Percentiles rank a stretch among this genome's conserved stretches.
These are phyloP conservation scores for Troides aeacus DNA, from an alignment of 2,888 invertebrate species.

Conservation along the genomic window DNA sequence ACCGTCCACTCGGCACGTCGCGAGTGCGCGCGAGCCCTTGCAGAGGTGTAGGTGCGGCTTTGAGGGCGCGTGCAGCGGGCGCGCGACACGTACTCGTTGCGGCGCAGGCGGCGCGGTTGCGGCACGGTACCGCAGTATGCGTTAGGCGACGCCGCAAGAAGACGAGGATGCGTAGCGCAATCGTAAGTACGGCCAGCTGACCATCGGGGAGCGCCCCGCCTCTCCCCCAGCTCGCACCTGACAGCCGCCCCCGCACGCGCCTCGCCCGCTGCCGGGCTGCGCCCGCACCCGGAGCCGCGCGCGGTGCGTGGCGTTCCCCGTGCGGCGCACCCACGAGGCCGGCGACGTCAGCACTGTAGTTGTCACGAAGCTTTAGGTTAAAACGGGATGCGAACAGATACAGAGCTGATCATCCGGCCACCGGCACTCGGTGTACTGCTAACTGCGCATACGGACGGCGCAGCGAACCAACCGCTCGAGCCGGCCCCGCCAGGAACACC, in stretches of 20 bases:
- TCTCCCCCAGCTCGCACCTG: too few species aligned
- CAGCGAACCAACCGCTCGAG: not conserved
- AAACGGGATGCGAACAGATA: not conserved
- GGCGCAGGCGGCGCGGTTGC: constrained; percentile 45
- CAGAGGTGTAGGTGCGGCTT: constrained; percentile 68
- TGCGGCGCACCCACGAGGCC: not conserved
- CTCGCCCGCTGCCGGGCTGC: not conserved
- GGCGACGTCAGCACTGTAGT: not conserved
- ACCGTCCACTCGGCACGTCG: constrained; percentile 28
- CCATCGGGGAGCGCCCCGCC: not conserved
- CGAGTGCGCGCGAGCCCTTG: constrained; percentile 69
- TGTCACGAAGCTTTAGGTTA: not conserved
- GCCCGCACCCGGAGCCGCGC: too few species aligned
- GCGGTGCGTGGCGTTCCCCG: not conserved
- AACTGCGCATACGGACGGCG: constrained; percentile 1
- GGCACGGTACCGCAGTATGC: constrained; percentile 39
- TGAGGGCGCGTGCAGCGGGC: constrained; percentile 47
- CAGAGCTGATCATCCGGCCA: not conserved
- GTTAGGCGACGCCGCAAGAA: constrained; percentile 63
- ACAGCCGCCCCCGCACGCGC: not conserved
- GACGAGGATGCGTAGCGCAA: constrained; percentile 37
- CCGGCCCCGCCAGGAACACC: not conserved
- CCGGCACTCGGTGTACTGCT: constrained; percentile 7
- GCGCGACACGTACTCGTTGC: constrained; percentile 56
- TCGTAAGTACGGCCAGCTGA: constrained; percentile 41